Evolutionary conservation across 2,888 invertebrate genomes (phyloP).

Genomic region (Spicauda simplicius): DNA sequence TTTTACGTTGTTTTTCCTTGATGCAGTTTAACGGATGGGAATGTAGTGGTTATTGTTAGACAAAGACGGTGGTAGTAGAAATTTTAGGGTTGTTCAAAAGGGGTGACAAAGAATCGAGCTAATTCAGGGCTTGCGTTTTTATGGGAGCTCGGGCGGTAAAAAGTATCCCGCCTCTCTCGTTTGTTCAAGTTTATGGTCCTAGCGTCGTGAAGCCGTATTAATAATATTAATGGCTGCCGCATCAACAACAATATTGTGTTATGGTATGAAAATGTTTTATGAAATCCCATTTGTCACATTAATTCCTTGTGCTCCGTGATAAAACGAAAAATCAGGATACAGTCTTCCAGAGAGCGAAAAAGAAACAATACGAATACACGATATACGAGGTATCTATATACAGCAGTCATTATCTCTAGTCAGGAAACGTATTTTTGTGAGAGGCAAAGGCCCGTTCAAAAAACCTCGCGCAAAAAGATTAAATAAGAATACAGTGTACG

Average conservation of each 20-base stretch:
- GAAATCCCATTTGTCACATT: constrained; percentile 51
- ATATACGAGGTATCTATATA: constrained; percentile 39
- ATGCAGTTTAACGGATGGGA: constrained; percentile 85
- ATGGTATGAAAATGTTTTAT: constrained; percentile 63
- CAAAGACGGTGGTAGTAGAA: constrained; percentile 83
- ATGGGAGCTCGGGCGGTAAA: constrained; percentile 81
- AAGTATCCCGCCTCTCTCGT: constrained; percentile 84
- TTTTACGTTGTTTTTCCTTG: constrained; percentile 83
- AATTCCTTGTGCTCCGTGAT: constrained; percentile 9
- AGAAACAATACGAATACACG: constrained; percentile 29
- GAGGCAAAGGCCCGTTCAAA: constrained; percentile 57
- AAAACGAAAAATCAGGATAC: constrained; percentile 19
- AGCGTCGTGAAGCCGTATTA: constrained; percentile 76
- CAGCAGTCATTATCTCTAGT: constrained; percentile 47
- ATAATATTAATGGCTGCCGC: constrained; percentile 79
- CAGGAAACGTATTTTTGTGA: constrained; percentile 51
- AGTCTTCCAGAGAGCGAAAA: constrained; percentile 6
- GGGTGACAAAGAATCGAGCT: constrained; percentile 85
- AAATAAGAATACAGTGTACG: constrained; percentile 79
- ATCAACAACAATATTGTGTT: constrained; percentile 66
- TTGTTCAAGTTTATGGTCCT: constrained; percentile 81
- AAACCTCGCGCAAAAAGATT: constrained; percentile 72
- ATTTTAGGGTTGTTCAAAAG: constrained; percentile 82
- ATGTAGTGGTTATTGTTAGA: constrained; percentile 85
- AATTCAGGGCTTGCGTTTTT: constrained; percentile 84